These are phyloP conservation scores for Acanthurus tractus DNA, from an alignment of 2,797 vertebrate species.

Conservation along the genomic window DNA sequence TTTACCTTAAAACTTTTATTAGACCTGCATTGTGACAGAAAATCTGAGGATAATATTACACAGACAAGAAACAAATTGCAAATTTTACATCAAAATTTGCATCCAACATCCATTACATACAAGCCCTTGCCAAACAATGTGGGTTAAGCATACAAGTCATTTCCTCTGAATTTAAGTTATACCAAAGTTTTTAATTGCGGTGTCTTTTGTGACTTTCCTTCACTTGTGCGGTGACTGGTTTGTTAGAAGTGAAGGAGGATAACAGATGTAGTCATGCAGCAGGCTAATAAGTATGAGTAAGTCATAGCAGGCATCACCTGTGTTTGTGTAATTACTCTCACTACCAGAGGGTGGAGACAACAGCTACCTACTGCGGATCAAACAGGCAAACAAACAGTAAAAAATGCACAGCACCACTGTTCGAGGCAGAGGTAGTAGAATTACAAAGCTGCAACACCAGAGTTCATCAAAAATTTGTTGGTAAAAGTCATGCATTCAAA, in stretches of 20 bases:
- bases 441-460: background rate
- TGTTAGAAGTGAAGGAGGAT: too few species aligned
- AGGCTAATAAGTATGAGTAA: background rate
- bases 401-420: too few species aligned
- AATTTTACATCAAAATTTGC: too few species aligned
- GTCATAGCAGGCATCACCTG: background rate
- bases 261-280: too few species aligned
- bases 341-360: background rate
- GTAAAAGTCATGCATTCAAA: background rate
- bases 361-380: background rate
- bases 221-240: background rate
- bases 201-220: background rate
- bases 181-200: background rate
- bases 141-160: background rate
- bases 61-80: too few species aligned
- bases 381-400: too few species aligned
- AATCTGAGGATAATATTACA: background rate
- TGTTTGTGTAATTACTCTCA: background rate
- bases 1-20: background rate
- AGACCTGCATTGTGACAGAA: background rate
- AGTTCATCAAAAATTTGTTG: background rate
- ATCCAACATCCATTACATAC: too few species aligned
- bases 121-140: background rate
- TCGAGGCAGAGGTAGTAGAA: background rate
- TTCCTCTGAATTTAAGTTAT: background rate